Base-by-base conservation (phyloP, 2,888 invertebrate genomes). In the Eupeodes luniger region DNA sequence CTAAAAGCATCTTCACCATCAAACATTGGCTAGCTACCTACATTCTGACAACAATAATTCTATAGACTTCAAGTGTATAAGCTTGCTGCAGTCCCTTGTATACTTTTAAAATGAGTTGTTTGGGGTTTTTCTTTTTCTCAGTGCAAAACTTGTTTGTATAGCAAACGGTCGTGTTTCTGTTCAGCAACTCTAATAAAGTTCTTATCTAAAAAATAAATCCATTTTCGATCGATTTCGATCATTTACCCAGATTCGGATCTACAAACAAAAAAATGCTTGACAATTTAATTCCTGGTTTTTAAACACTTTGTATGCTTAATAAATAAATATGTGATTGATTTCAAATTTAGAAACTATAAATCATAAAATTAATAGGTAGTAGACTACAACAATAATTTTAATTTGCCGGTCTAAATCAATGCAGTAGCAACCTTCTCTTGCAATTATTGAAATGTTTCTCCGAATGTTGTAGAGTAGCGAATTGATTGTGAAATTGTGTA, bases 51-150 rank as follows among this genome's bases (percentile, higher is more conserved):
- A 61, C 40, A 62, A 40, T 19, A 47, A 47, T 66, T 67, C 51
- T 67, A 19, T 49, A 27, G 64, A 4, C 49, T 67, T 27, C 27
- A 27, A 27, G 51, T 67, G 67, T 67, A 49, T 67, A 67, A 51
- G 27, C 27, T 11, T 11, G 27, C 57, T 27, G 57, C 12, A 57
- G 49, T 66, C 66, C 34, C n/a, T 44, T 70, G 67, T 57, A 51
- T 61, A 74, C 78, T 78, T 59, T 74, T 53, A 72, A 72, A 83
- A 72, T 70, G 70, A 74, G 78, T 81, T 49, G 77, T 76, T 84
- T 83, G 72, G 67, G 74, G 77, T 69, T 85, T 86, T 86, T 86
- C 81, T 64, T 85, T 86, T 86, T 86, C 55, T 55, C 86, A 86
- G 86, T 86, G 64, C 61, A 80, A 66, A 82, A 72, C 75, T 79